Evolutionary conservation across 1,140 invertebrate species (phyloP).

Genomic region (Hyles euphorbiae): DNA sequence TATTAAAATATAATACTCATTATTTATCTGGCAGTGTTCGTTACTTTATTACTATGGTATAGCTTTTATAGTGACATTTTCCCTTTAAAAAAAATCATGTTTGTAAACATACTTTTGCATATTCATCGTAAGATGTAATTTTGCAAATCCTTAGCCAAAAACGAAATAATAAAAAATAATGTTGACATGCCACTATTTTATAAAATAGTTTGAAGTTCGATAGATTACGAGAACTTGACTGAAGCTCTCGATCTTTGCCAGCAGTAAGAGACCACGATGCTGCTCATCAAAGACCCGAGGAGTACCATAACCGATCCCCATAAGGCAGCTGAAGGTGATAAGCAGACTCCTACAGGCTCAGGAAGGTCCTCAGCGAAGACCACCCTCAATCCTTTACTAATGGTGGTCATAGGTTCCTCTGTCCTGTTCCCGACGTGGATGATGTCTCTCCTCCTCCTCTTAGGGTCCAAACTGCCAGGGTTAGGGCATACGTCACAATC

Average conservation of each 20-base stretch:
- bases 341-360: slow-evolving; percentile 54
- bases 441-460: slow-evolving; percentile 76
- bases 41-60: neutral
- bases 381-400: slow-evolving; percentile 79
- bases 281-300: slow-evolving; percentile 54
- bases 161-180: no score
- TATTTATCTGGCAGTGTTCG: no score
- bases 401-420: slow-evolving; percentile 75
- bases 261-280: slow-evolving; percentile 48
- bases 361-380: slow-evolving; percentile 81
- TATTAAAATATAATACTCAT: no score
- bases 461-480: slow-evolving; percentile 80
- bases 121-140: no score
- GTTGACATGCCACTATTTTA: no score
- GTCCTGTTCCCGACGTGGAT: slow-evolving; percentile 69
- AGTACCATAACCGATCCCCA: slow-evolving; percentile 66
- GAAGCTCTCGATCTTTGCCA: slow-evolving; percentile 55
- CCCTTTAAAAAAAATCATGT: no score
- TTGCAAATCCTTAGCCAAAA: no score
- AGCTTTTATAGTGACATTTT: neutral
- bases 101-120: no score
- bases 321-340: slow-evolving; percentile 58
- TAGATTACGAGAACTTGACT: slow-evolving; percentile 42
- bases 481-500: slow-evolving; percentile 85
- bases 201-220: neutral